Base-by-base conservation (phyloP, 1,140 invertebrate species). In the Lineus longissimus region DNA sequence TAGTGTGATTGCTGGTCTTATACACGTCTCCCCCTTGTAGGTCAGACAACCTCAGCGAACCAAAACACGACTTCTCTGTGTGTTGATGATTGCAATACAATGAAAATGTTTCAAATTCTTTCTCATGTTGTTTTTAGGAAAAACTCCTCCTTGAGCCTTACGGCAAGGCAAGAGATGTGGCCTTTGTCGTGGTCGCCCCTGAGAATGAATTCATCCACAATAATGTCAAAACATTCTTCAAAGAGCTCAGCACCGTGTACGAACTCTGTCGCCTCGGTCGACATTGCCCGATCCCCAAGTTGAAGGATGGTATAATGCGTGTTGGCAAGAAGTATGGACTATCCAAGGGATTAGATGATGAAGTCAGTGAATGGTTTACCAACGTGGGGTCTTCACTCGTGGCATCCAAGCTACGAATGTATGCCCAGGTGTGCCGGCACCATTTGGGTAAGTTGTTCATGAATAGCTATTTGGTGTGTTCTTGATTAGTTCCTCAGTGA, bases 111-210 rank as follows among this genome's bases (percentile, higher is more conserved):
- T n/a, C n/a, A n/a, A n/a, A 36, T 59, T 45, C 54, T 55, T 27
- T 45, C 51, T 15, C 33, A 13, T 68, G 22, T 56, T 19, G 63
- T 43, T 72, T 74, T 55, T 72, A 84, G 83, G 95, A 98, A 78
- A 93, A 94, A 73, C 84, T 97, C 1, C 83, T 93, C 0, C 81
- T 99, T 2, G 95, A 98, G 78, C 97, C 97, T 0, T 98, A 95
- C 78, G 90, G 94, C 7, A 92, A 93, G 73, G 86, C 90, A 0
- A 86, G 95, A 27, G 95, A 99, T 77, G 88, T 98, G 1, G 93
- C 93, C 2, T 99, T 98, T 76, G 86, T 98, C 31, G 93, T 97
- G 6, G 86, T 99, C 0, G 89, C 93, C 19, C 95, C 97, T 0
- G 95, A 98, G 73, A 92, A 89, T 74, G 92, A 95, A 57, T 89